Evolutionary conservation across 2,797 vertebrate genomes (phyloP).

Genomic region (Macroramphosus scolopax): DNA sequence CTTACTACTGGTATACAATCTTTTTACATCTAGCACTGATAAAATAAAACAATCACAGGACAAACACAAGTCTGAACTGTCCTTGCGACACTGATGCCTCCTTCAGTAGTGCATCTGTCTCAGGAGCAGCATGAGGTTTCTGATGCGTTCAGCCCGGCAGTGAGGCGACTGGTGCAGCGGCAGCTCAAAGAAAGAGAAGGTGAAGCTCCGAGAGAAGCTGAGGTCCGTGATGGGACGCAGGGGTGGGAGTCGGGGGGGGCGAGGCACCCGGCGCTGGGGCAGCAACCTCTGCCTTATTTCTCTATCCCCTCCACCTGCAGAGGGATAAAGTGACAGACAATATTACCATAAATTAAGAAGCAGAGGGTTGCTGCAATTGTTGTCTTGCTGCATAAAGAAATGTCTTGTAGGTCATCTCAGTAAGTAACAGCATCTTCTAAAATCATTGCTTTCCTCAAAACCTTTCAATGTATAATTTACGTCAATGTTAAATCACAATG

Average conservation of each 20-base stretch:
- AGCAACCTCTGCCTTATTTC: constrained; percentile 36
- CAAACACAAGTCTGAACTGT: too few species aligned
- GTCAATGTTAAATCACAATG: too few species aligned
- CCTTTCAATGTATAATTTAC: too few species aligned
- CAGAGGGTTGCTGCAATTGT: too few species aligned
- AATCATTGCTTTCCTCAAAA: too few species aligned
- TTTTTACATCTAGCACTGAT: too few species aligned
- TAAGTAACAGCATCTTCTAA: too few species aligned
- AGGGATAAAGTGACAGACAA: neutral
- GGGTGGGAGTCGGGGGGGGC: constrained; percentile 68
- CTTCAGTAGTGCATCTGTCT: constrained; percentile 73
- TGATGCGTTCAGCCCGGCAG: constrained; percentile 67
- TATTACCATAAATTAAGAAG: neutral
- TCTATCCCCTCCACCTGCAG: constrained; percentile 33
- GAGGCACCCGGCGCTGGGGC: constrained; percentile 45
- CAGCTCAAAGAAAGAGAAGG: constrained; percentile 86
- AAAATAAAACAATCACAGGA: too few species aligned
- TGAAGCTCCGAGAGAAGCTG: constrained; percentile 83
- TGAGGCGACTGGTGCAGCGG: constrained; percentile 74
- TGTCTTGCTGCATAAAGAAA: too few species aligned
- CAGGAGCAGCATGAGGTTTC: constrained; percentile 69
- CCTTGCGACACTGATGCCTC: too few species aligned
- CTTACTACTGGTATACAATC: too few species aligned
- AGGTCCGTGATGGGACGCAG: constrained; percentile 77
- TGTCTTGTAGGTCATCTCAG: too few species aligned